A percentile compares a stretch with the other conserved stretches of the same genome.
Conservation (phyloP, 1,140 invertebrate genomes). For the Apis dorsata region DNA sequence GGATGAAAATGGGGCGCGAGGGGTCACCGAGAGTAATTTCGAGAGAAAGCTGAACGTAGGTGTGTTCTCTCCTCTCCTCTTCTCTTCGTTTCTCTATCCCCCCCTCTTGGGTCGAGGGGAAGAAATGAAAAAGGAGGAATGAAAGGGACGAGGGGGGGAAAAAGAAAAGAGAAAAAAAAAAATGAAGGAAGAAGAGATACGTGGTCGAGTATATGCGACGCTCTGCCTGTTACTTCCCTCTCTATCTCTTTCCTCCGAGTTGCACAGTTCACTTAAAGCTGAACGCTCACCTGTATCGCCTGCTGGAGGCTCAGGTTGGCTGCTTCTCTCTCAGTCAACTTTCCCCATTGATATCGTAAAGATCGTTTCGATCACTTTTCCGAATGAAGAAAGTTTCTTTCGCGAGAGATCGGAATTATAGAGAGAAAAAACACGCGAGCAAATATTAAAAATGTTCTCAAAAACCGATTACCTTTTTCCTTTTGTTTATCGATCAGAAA, state of each 20-base stretch:
- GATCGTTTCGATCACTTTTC: background rate
- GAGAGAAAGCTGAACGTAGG: constrained; percentile 37
- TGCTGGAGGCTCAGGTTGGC: too few relatives aligned
- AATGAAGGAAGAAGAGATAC: constrained; percentile 21
- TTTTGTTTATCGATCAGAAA: too few relatives aligned
- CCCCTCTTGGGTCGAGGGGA: too few relatives aligned
- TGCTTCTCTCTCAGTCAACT: too few relatives aligned
- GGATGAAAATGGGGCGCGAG: constrained; percentile 25
- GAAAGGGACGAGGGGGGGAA: background rate
- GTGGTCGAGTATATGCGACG: constrained; percentile 34
- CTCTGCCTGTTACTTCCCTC: background rate
- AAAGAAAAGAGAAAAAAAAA: background rate
- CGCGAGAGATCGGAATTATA: too few relatives aligned
- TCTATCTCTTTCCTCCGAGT: constrained; percentile 4
- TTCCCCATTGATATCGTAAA: background rate
- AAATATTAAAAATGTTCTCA: too few relatives aligned
- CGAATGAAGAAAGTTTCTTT: too few relatives aligned
- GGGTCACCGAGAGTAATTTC: constrained; percentile 54
- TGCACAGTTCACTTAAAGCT: constrained; percentile 47
- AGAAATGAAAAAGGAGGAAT: background rate
- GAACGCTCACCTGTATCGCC: constrained; percentile 17
- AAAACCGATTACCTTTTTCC: too few relatives aligned
- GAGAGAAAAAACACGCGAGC: too few relatives aligned
- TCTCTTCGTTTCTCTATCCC: constrained; percentile 26
- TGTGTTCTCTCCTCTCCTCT: constrained; percentile 13